Conservation (phyloP, 1,140 invertebrate species). For the Drosophila triauraria region DNA sequence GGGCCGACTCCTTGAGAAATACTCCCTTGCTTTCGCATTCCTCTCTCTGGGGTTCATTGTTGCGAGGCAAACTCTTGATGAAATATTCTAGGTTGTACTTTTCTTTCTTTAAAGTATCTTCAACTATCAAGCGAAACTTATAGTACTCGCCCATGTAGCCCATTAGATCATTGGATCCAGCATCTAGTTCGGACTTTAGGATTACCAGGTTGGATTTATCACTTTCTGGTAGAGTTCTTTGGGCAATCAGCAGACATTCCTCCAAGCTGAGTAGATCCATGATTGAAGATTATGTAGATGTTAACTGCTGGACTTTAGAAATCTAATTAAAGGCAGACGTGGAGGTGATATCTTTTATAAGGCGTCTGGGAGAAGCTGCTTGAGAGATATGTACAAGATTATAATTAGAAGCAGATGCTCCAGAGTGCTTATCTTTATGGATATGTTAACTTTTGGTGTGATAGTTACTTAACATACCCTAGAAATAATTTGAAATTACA, state of each 20-base stretch:
- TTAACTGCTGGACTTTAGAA: background rate
- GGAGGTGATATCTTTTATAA: background rate
- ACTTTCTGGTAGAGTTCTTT: constrained; percentile 37
- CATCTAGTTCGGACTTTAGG: constrained; percentile 23
- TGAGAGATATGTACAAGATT: background rate
- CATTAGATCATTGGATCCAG: constrained; percentile 59
- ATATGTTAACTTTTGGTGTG: background rate
- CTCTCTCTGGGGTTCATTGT: constrained; percentile 59
- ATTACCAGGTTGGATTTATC: constrained; percentile 38
- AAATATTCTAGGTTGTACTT: constrained; percentile 57
- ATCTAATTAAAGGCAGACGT: background rate
- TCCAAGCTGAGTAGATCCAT: constrained; percentile 56
- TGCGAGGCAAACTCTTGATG: constrained; percentile 65
- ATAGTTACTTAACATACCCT: background rate
- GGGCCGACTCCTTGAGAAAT: constrained; percentile 59
- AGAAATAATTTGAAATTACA: too few species aligned
- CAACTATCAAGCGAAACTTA: constrained; percentile 48
- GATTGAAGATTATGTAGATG: background rate
- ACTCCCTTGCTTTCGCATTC: constrained; percentile 77
- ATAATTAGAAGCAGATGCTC: background rate
- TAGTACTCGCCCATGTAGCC: constrained; percentile 82
- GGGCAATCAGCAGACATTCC: constrained; percentile 58
- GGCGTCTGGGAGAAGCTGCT: background rate
- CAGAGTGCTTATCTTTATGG: background rate
- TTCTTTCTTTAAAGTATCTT: background rate